Base-by-base conservation (phyloP, 1,140 invertebrate genomes). In the Drosophila bifasciata region DNA sequence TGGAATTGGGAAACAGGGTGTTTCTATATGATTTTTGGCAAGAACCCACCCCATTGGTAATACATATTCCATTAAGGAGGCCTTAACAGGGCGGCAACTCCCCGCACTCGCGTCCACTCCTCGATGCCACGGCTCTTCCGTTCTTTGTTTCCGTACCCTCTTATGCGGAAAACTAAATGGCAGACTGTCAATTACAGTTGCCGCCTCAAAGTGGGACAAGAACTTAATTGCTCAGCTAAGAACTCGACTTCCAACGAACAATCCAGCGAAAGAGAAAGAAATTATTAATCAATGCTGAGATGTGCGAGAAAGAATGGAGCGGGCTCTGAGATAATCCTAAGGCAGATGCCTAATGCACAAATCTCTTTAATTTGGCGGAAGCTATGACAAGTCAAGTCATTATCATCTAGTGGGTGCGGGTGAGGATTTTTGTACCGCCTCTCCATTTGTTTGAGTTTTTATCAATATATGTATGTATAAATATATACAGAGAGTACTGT, bases 361-460 rank as follows among this genome's bases (percentile, higher is more conserved):
- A 86, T 88, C 83, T 80, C 64, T 69, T 69, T 71, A 86, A 81
- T 79, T 76, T 76, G 64, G 66, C 84, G 84, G 83, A 86, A 88
- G 78, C 84, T 68, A 76, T 83, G 83, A 88, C 83, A 86, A 88
- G 83, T 89, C 83, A 88, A 86, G 83, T 86, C 83, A 83, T 86
- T 86, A 85, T 85, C 71, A 66, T 69, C 57, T 43, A 53, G 46
- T 78, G 79, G 57, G 68, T 56, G 78, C 51, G 55, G 59, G 28
- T 39, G 36, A 50, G 70, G 68, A 60, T 67, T 69, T n/a, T 8
- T 2, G n/a, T 39, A 52, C 41, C 36, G 9, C 28, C 53, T 43
- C 28, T 8, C 32, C 40, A 71, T 61, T 50, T 59, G 44, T 58
- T 50, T 43, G 58, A 28, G 52, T 49, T 48, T 48, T 28, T 53